Evolutionary conservation across 2,888 invertebrate genomes (phyloP), one percentile per base, ranked within the genome.

Genomic region (Tiliacea aurago): DNA sequence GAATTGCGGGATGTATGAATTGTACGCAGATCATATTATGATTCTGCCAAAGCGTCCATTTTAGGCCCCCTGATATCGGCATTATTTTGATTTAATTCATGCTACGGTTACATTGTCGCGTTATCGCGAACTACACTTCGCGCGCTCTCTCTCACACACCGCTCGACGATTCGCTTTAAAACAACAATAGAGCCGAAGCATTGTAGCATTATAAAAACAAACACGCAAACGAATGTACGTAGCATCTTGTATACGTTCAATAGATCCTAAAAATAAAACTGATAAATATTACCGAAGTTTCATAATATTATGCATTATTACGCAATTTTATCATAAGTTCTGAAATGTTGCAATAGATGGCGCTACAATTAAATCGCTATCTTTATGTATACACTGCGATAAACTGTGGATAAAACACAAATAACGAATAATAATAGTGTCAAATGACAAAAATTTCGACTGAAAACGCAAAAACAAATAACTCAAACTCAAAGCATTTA

Each of bases 311-410:
- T 9, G 75, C 61, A 78, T 74, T 80, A 61, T 47, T 74, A 64
- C 37, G 33, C 37, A 73, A 68, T 43, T 28, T 13, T 18, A 13
- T 53, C 5, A 1, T 4, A 10, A 79, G 56, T 66, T 58, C n/a
- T 0, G 41, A 81, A 84, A 85, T 76, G 83, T n/a, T 15, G 41
- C 15, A 20, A 63, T 47, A 76, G 78, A 76, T 78, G 41, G 41
- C 77, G 47, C 41, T 77, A 3, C 0, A 11, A 23, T 11, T 4
- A 41, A 28, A 23, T n/a, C 11, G 0, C 1, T 18, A 2, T 37
- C 37, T 37, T 0, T 37, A 37, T n/a, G n/a, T n/a, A n/a, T n/a
- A 5, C 4, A 6, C 37, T 5, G 37, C 4, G 37, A 4, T 37
- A 37, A 28, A 28, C 1, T 3, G 28, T 28, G 28, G 28, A 3